phyloP scores from a whole-genome alignment of 2,888 invertebrate genomes.

The Lottia scabra region DNA sequence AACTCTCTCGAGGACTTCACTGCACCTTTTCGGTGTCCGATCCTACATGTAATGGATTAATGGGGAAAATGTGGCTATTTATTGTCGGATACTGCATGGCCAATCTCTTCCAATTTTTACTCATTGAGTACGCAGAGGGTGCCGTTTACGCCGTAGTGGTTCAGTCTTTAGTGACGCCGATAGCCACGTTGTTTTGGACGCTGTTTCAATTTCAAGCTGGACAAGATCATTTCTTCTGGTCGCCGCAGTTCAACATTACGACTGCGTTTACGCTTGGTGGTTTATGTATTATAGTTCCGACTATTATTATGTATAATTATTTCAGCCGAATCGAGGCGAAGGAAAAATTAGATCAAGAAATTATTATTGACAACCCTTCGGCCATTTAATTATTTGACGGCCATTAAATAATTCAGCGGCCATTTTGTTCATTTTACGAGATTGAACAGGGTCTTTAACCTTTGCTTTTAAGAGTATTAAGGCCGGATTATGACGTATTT shows the following conservation, averaged over 20 bases:
- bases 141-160: constrained; percentile 52
- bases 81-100: constrained; percentile 34
- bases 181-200: constrained; percentile 54
- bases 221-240: constrained; percentile 40
- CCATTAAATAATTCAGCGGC: too few relatives aligned
- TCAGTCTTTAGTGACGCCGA: constrained; percentile 45
- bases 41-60: constrained; percentile 28
- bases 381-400: too few relatives aligned
- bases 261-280: constrained; percentile 47
- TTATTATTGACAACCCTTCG: background rate
- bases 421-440: too few relatives aligned
- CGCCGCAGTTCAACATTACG: constrained; percentile 43
- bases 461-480: too few relatives aligned
- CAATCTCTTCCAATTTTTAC: constrained; percentile 49
- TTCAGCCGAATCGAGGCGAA: constrained; percentile 46
- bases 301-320: constrained; percentile 46
- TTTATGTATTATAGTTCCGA: constrained; percentile 47
- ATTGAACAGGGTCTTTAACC: too few relatives aligned
- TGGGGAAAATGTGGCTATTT: constrained; percentile 43
- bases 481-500: too few relatives aligned
- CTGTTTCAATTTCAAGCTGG: constrained; percentile 43
- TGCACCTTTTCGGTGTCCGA: constrained; percentile 15
- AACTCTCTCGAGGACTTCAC: constrained; percentile 6
- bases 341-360: constrained; percentile 17
- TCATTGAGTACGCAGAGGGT: constrained; percentile 53